Conservation (phyloP, 2,113 vertebrate genomes). For the Ophiodon elongatus region DNA sequence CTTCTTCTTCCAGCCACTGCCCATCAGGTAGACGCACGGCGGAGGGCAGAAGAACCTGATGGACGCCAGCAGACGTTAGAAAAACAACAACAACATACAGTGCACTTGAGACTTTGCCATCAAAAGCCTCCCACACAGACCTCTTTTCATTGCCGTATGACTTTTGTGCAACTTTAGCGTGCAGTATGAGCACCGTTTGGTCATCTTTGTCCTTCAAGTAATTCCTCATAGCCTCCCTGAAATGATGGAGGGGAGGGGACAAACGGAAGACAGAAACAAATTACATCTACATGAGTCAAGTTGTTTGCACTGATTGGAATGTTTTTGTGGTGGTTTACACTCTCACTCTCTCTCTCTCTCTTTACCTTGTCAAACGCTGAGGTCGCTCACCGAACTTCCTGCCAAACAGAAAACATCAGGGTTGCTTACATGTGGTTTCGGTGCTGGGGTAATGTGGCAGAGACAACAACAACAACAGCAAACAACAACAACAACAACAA, state of each 20-base stretch:
- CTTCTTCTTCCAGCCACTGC: conserved; percentile 98
- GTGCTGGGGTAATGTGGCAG: neutral
- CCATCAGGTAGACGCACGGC: conserved; percentile 97
- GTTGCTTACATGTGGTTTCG: conserved; percentile 15
- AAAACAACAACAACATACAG: neutral
- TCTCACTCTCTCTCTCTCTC: neutral
- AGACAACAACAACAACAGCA: too few species aligned
- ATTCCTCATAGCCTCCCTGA: conserved; percentile 96
- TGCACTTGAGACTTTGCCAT: neutral
- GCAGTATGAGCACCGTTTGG: conserved; percentile 97
- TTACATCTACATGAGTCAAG: neutral
- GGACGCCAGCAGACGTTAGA: neutral
- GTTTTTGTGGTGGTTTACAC: neutral
- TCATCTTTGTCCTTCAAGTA: conserved; percentile 97
- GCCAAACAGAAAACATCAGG: conserved; percentile 67
- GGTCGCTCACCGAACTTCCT: conserved; percentile 98
- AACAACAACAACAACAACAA: neutral
- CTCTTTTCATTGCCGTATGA: conserved; percentile 99
- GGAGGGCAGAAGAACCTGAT: conserved; percentile 96
- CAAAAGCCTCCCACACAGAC: conserved; percentile 70
- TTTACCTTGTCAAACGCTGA: conserved; percentile 96
- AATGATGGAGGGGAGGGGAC: neutral
- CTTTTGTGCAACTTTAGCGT: conserved; percentile 98
- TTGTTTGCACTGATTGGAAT: neutral
- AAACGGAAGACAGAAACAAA: neutral